Evolutionary conservation across 2,797 vertebrate species (phyloP), one percentile per base, ranked within the genome.

Genomic region (Acanthornis magna): DNA sequence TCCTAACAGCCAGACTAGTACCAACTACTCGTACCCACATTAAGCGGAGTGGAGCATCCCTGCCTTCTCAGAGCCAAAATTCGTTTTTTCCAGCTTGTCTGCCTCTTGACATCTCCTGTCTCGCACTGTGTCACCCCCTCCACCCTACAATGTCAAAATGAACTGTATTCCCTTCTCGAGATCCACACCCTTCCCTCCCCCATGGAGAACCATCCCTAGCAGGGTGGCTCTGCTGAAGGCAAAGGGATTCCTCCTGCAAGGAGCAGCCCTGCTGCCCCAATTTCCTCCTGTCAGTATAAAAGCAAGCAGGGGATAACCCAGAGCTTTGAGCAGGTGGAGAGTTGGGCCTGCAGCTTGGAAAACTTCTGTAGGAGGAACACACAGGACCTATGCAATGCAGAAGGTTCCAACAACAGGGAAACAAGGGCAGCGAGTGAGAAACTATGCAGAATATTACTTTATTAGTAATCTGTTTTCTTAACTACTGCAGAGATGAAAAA

Each of bases 21-120:
- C 11, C 1, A 3, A 15, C 62, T 23, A 2, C 42, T 63, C 3
- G 0, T 10, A 27, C 11, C 42, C 12, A 32, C 30, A 6, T 6
- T 13, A 26, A 50, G 51, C 3, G 7, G 29, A 53, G 26, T 4
- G 2, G 29, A 63, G 55, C 7, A 15, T 27, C 34, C 42, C 26
- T 21, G 54, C 13, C 16, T 57, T 63, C 85, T 82, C 58, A 11
- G 20, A 83, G 47, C 25, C 76, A 73, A 76, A 88, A 88, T 34
- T 22, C 20, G 3, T 72, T 61, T 89, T 45, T 66, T 50, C 45
- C 72, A 70, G 17, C 36, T 83, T 60, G 60, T 82, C 63, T 79
- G 72, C 36, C 75, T 90, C 83, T 72, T 57, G 51, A 21, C n/a
- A 62, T 30, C 72, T 75, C 58, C 67, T 4, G 51, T 88, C 92